Percentiles rank a stretch among this genome's conserved stretches.
Conservation (phyloP, 2,888 invertebrate genomes). For the Furcula furcula region DNA sequence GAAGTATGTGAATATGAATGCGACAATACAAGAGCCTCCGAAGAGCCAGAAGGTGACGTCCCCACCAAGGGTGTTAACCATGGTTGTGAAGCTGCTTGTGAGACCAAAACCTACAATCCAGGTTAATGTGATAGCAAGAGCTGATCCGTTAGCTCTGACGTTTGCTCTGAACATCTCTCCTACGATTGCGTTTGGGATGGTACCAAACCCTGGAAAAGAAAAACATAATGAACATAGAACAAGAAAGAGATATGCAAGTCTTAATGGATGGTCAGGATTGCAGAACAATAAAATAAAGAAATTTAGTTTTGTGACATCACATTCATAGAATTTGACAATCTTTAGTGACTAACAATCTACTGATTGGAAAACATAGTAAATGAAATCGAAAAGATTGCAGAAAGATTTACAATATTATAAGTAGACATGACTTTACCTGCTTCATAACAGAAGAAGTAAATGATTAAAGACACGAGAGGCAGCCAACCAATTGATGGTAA, state of each 20-base stretch:
- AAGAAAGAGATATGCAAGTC: no score
- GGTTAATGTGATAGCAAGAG: constrained; percentile 37
- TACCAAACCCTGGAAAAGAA: constrained; percentile 10
- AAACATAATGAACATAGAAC: no score
- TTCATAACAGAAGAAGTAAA: constrained; percentile 41
- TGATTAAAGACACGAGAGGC: constrained; percentile 35
- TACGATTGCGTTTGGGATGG: constrained; percentile 43
- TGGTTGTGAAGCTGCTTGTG: constrained; percentile 34
- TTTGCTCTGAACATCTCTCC: constrained; percentile 49
- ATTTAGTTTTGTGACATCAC: no score
- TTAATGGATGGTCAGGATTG: no score
- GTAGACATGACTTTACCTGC: no score
- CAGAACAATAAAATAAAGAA: no score
- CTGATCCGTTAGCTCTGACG: constrained; percentile 40
- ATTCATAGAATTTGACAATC: no score
- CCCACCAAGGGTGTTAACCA: constrained; percentile 33
- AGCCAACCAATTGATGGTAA: constrained; percentile 35
- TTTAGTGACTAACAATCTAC: no score
- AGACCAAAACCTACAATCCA: constrained; percentile 42
- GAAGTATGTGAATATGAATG: constrained; percentile 38
- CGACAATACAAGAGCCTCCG: constrained; percentile 32
- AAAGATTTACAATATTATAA: no score
- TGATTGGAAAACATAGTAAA: no score
- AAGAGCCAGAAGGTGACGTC: constrained; percentile 48
- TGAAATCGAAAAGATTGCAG: no score